Evolutionary conservation across 1,140 invertebrate species (phyloP), one percentile per base, ranked within the genome.

Genomic region (Scaptomyza montana): DNA sequence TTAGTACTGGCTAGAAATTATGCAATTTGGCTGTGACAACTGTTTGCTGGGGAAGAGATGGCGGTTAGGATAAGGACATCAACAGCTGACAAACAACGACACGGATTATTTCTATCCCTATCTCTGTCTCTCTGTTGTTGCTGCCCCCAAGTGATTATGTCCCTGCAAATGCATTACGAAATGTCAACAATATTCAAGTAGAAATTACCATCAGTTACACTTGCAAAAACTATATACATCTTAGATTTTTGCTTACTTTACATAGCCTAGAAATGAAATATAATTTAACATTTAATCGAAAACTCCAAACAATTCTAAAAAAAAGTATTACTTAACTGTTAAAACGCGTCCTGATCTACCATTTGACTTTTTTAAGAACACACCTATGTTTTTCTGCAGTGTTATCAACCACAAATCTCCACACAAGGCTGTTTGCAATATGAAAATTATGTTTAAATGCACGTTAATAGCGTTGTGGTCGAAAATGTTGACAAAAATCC

Each of bases 361-460:
- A 6, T 30, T 30, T 30, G 30, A 6, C 30, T 5, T 30, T 30
- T 2, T 25, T 25, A 16, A 16, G 1, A 16, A 16, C 16, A 16
- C 16, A 16, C 16, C 16, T 16, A 0, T 16, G 16, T 16, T 30
- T 30, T 33, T 33, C 5, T 33, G 3, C 30, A 33, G 30, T 33
- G 30, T 25, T 25, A 25, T 25, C 21, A 25, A 25, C 30, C 1
- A 5, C 33, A 43, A 43, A 5, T n/a, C 39, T 3, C 33, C 33
- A 8, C 33, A 51, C 55, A 70, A 7, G 16, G 50, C 57, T 13
- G 49, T 30, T 68, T 66, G 50, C 76, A 84, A 70, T 79, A 84
- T 79, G 76, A 79, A 79, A 84, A 84, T 84, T 55, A 77, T 69
- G 82, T 79, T 78, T 82, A 82, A 59, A 25, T 25, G 13, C 21